Base-by-base conservation (phyloP, 2,113 vertebrate genomes). In the Mus pahari region DNA sequence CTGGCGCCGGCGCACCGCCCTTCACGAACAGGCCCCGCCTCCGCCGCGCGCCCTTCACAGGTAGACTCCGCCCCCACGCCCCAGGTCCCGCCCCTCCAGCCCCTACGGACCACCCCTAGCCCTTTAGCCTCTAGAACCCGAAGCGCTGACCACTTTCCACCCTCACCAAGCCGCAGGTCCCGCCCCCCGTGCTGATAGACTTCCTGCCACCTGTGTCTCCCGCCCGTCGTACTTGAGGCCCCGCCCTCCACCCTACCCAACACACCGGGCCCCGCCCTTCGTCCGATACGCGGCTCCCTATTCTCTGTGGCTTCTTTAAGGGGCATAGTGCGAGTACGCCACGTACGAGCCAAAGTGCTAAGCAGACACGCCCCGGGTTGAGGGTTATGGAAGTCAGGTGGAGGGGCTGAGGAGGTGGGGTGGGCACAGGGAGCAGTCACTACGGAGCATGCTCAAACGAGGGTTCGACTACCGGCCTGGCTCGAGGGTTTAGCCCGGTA, bases 211-310 rank as follows among this genome's bases (percentile, higher is more conserved):
- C 83, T 70, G n/a, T 68, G 60, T 45, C 22, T 45, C 70, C 58
- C 2, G 42, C 81, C 66, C 82, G 26, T 45, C 20, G 22, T 13
- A 10, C 45, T 42, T 24, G 24, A 45, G 22, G 64, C 66, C 17
- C 33, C 66, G 24, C 39, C 74, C 55, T 31, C 19, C 77, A 53
- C 45, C 66, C n/a, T 12, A 24, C 71, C 16, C 5, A 77, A 86
- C 91, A 77, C 73, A n/a, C 77, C 66, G 73, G 94, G 89, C 89
- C 96, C 95, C 94, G 87, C 94, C 74, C 91, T 83, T 77, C 8
- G 66, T 12, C 39, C 24, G 19, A 3, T 31, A 24, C 28, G 0
- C 22, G 14, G 31, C 75, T 0, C 5, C 11, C n/a, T 60, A 14
- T 2, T 33, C 48, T 45, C 75, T 4, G 39, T 39, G 5, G 20